Evolutionary conservation across 2,797 vertebrate genomes (phyloP), one percentile per base, ranked within the genome.

Genomic region (Xiphophorus birchmanni): DNA sequence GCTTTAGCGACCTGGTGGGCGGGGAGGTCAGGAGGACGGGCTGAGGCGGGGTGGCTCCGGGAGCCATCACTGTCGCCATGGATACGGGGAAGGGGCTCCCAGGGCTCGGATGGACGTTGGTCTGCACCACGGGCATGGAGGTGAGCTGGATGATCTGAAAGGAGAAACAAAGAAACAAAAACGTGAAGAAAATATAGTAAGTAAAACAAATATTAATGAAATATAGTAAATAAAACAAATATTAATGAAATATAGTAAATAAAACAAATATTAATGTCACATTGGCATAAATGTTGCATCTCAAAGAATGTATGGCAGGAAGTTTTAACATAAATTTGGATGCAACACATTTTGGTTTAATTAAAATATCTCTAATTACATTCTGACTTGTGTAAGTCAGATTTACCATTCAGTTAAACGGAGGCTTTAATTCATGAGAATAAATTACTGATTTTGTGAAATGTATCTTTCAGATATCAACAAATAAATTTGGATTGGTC

Each of bases 101-200:
- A 80, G 93, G 84, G 86, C 79, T 72, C 12, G 95, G 88, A 80
- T 96, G 93, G 52, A 95, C 75, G 52, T 78, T 93, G 75, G 96
- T 95, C 88, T 97, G 96, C 89, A 97, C 97, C 88, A 97, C 93
- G 0, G 97, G 96, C 94, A 98, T 94, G 0, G 97, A 95, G 72
- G 97, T 96, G 67, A 98, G 95, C 93, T 98, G 97, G 90, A 98
- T 97, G 85, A 98, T 97, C 97, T 98, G 89, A 3, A 21, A 58
- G 12, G 35, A 44, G 35, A 63, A 72, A 78, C 40, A 82, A 56
- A 54, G 8, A 45, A 13, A 63, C 2, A 32, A 9, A 26, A 21
- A 50, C 4, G 2, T 3, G 21, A 26, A 23, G 29, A 42, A 52
- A 52, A 11, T 32, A 21, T 65, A 65, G 47, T 48, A 48, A 48